These are phyloP conservation scores for Scolopax bukidnonensis DNA, from an alignment of 2,797 vertebrate species.

Conservation along the genomic window DNA sequence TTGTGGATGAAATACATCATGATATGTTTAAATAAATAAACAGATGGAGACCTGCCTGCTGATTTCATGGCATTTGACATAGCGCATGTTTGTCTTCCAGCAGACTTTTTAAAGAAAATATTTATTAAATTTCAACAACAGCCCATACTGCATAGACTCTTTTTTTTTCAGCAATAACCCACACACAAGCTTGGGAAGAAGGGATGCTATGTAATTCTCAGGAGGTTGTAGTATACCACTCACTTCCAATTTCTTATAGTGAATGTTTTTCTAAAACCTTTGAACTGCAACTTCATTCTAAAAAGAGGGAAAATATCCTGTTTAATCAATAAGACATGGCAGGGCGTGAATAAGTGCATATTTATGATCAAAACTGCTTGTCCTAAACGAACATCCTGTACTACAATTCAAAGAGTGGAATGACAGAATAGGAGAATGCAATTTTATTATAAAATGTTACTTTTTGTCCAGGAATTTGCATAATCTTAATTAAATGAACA, in stretches of 20 bases:
- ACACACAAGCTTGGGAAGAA: background rate
- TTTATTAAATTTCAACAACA: constrained; percentile 7
- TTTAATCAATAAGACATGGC: constrained; percentile 66
- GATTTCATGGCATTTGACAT: background rate
- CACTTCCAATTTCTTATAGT: constrained; percentile 19
- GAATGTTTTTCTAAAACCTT: constrained; percentile 47
- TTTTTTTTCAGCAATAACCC: background rate
- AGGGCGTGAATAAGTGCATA: constrained; percentile 35
- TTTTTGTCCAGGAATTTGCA: constrained; percentile 32
- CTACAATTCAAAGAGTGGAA: constrained; percentile 19
- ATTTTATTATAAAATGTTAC: constrained; percentile 32
- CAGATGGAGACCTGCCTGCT: background rate
- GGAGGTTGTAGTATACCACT: background rate
- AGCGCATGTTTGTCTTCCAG: background rate
- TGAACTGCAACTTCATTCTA: constrained; percentile 55
- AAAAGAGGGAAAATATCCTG: constrained; percentile 45
- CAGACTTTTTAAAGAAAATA: background rate
- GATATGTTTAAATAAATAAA: background rate
- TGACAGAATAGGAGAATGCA: background rate
- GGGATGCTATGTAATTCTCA: background rate
- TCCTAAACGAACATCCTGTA: constrained; percentile 17
- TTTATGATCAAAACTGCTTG: constrained; percentile 53
- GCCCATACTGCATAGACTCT: background rate
- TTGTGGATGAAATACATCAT: background rate
- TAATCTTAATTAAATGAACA: constrained; percentile 46